These are phyloP conservation scores for Sarcophaga carnaria DNA, from an alignment of 2,888 invertebrate genomes.

Conservation along the genomic window DNA sequence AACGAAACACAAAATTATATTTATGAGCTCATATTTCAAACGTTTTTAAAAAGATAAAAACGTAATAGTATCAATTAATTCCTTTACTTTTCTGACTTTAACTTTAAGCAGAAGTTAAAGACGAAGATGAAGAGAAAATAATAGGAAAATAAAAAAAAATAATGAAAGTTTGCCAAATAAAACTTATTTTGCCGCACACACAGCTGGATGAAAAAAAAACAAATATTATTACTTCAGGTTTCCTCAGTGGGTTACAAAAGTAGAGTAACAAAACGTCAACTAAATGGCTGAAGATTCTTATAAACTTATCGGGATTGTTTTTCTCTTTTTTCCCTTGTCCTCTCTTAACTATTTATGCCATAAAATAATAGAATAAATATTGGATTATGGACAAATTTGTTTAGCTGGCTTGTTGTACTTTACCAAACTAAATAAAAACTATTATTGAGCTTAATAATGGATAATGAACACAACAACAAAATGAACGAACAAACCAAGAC, in stretches of 20 bases:
- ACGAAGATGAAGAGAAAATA: background rate
- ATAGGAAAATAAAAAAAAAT: background rate
- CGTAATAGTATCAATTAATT: background rate
- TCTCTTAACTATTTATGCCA: conserved; percentile 34
- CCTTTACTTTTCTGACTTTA: conserved; percentile 22
- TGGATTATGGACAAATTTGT: conserved; percentile 36
- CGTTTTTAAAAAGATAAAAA: no score
- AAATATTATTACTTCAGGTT: conserved; percentile 53
- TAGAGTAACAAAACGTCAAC: conserved; percentile 56
- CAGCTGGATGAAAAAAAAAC: conserved; percentile 36
- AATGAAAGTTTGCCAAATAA: conserved; percentile 49
- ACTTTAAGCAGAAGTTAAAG: background rate
- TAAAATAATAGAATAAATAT: conserved; percentile 56
- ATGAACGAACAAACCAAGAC: no score
- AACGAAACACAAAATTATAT: no score
- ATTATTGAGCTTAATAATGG: conserved; percentile 15
- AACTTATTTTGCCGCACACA: conserved; percentile 53
- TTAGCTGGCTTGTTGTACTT: background rate
- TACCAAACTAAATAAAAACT: background rate
- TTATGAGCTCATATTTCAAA: no score
- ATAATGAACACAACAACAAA: background rate
- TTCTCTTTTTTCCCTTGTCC: background rate
- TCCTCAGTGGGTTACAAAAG: conserved; percentile 30
- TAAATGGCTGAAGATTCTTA: conserved; percentile 62
- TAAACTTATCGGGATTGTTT: conserved; percentile 32